Conservation (phyloP, 2,888 invertebrate genomes). For the Athetis lepigone region DNA sequence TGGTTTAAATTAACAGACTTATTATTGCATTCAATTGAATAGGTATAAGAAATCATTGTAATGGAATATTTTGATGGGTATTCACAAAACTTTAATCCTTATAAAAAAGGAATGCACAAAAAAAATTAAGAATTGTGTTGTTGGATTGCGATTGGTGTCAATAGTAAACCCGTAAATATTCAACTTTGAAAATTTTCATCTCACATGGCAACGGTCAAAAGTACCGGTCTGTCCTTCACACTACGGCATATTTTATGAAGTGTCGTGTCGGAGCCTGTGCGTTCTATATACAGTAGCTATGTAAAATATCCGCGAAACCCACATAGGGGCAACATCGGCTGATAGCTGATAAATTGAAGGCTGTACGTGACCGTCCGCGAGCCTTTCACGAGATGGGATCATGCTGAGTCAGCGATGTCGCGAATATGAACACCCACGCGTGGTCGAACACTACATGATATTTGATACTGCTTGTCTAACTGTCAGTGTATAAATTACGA, state of each 20-base stretch:
- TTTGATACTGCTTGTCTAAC: constrained; percentile 54
- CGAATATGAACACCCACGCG: constrained; percentile 55
- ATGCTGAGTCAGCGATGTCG: constrained; percentile 62
- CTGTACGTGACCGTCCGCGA: constrained; percentile 62
- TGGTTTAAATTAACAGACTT: background rate
- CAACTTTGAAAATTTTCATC: constrained; percentile 2
- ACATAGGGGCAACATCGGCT: constrained; percentile 50
- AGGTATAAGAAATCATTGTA: no score
- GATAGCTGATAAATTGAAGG: constrained; percentile 67
- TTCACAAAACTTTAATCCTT: no score
- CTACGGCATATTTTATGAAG: constrained; percentile 44
- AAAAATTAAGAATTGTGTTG: background rate
- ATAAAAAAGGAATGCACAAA: no score
- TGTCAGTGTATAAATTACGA: constrained; percentile 40
- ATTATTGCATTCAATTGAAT: constrained; percentile 8
- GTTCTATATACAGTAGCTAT: constrained; percentile 34
- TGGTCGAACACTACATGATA: constrained; percentile 58
- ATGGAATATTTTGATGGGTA: constrained; percentile 6
- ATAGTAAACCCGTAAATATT: background rate
- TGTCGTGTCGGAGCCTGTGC: constrained; percentile 31
- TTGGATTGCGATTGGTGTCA: background rate
- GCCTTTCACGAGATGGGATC: constrained; percentile 59
- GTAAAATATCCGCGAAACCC: constrained; percentile 54
- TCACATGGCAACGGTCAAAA: background rate
- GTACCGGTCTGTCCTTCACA: background rate